Percentiles rank a stretch among this genome's conserved stretches.
Conservation (phyloP, 2,113 vertebrate species). For the Nanger granti region DNA sequence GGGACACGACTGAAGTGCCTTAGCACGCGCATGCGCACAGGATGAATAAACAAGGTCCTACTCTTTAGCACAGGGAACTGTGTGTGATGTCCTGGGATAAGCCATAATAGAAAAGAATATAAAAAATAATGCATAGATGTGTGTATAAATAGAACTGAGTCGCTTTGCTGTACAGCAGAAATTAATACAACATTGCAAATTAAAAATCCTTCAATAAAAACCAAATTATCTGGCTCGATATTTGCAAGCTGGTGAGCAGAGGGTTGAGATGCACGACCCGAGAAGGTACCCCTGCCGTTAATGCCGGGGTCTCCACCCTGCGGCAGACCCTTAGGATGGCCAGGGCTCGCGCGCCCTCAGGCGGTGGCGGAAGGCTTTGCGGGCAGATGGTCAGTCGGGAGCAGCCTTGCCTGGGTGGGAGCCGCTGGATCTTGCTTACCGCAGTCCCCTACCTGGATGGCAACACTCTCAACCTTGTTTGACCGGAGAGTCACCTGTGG, state of each 20-base stretch:
- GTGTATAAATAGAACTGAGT: not conserved
- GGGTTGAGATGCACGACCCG: rapidly evolving
- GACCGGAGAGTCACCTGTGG: not conserved
- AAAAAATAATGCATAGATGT: not conserved
- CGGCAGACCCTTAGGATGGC: not conserved
- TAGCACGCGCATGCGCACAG: rapidly evolving
- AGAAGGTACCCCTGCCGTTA: rapidly evolving
- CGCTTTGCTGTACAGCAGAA: not conserved
- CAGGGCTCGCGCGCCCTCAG: not conserved
- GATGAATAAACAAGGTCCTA: not conserved
- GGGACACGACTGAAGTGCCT: not conserved
- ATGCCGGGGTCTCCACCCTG: not conserved
- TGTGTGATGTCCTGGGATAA: not conserved
- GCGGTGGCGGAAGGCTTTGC: not conserved
- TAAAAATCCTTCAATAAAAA: not conserved
- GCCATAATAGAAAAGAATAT: not conserved
- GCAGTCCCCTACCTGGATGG: not conserved
- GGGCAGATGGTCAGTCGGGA: not conserved
- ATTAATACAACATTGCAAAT: not conserved
- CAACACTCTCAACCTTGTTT: not conserved
- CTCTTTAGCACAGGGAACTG: not conserved
- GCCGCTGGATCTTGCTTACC: not conserved
- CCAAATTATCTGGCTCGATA: not conserved
- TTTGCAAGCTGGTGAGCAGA: not conserved
- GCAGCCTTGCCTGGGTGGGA: not conserved